Conservation (phyloP, 2,888 invertebrate genomes). For the Tridacna gigas region DNA sequence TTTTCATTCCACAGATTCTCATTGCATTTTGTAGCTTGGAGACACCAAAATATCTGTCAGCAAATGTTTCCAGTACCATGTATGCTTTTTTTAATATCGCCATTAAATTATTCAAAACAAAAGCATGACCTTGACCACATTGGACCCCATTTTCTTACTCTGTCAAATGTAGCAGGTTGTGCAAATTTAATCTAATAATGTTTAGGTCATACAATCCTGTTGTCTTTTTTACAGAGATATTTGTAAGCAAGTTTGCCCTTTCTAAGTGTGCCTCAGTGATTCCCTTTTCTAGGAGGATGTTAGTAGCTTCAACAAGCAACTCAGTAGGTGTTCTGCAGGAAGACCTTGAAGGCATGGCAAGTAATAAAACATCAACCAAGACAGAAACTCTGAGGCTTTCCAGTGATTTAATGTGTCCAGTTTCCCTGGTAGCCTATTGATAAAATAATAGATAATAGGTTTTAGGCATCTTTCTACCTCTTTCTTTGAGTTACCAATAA, state of each 20-base stretch:
- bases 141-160: conserved; percentile 55
- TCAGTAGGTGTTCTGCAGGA: conserved; percentile 38
- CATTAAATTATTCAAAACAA: conserved; percentile 64
- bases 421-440: conserved; percentile 47
- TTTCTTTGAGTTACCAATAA: conserved; percentile 38
- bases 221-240: neutral
- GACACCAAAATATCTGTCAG: conserved; percentile 55
- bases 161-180: conserved; percentile 51
- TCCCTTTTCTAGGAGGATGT: conserved; percentile 1
- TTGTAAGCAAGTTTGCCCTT: conserved; percentile 6
- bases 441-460: conserved; percentile 38
- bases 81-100: conserved; percentile 47
- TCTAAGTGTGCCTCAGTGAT: neutral
- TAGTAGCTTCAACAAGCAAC: conserved; percentile 8
- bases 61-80: conserved; percentile 64
- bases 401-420: conserved; percentile 51
- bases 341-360: conserved; percentile 40
- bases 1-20: conserved; percentile 11
- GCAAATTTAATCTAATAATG: conserved; percentile 50
- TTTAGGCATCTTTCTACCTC: conserved; percentile 43
- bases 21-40: conserved; percentile 49
- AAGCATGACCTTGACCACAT: conserved; percentile 66
- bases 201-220: neutral
- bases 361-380: conserved; percentile 56
- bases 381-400: conserved; percentile 57